Percentiles rank a stretch among this genome's conserved stretches.
These are phyloP conservation scores for Callyntrura guangdongensis DNA, from an alignment of 2,888 invertebrate genomes.

Conservation along the genomic window DNA sequence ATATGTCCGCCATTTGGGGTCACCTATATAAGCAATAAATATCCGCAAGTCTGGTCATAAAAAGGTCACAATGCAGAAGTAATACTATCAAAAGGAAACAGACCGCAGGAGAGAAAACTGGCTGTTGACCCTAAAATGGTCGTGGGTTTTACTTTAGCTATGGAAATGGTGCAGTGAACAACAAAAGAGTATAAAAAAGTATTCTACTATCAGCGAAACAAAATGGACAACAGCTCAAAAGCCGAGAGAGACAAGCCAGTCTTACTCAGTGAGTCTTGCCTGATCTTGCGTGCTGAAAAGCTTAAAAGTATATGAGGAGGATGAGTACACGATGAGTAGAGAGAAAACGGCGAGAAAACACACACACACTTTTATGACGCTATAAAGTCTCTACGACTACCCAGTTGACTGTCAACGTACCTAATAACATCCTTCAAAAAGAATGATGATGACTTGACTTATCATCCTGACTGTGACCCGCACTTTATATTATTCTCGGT, in stretches of 20 bases:
- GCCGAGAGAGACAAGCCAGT: neutral
- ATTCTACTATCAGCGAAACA: neutral
- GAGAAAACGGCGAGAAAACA: slow-evolving; percentile 1
- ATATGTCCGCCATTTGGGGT: neutral
- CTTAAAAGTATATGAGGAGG: neutral
- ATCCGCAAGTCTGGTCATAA: neutral
- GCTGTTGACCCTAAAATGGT: neutral
- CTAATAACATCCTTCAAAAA: neutral
- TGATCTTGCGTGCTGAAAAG: too few species aligned
- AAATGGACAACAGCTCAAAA: neutral
- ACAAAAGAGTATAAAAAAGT: neutral
- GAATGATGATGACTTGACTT: neutral
- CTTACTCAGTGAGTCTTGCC: too few species aligned
- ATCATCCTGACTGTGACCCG: too few species aligned
- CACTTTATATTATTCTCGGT: neutral
- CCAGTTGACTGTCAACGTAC: neutral
- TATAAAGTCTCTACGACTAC: slow-evolving; percentile 49
- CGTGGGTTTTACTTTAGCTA: too few species aligned
- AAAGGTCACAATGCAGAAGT: slow-evolving; percentile 39
- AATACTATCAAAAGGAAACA: slow-evolving; percentile 26
- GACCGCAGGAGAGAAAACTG: slow-evolving; percentile 34
- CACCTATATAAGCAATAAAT: neutral
- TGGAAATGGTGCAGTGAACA: neutral
- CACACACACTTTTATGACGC: slow-evolving; percentile 24
- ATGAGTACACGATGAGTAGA: too few species aligned